These are phyloP conservation scores for Cygnus olor DNA, from an alignment of 2,797 vertebrate genomes.

Conservation along the genomic window DNA sequence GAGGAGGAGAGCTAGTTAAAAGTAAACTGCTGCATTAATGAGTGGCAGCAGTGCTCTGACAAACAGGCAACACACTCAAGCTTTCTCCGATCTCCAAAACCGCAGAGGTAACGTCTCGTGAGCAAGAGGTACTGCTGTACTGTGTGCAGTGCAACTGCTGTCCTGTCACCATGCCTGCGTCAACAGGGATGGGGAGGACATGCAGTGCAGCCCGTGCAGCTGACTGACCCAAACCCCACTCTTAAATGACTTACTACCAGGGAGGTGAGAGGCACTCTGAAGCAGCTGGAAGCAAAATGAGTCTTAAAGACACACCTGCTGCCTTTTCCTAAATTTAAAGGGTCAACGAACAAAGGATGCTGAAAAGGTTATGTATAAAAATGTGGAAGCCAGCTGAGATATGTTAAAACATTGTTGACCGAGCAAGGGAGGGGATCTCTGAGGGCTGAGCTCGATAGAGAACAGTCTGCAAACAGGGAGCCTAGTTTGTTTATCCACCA, in stretches of 20 bases:
- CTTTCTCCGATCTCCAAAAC: not conserved
- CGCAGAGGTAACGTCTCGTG: not conserved
- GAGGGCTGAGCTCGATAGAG: not conserved
- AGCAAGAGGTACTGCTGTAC: not conserved
- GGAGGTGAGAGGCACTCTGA: not conserved
- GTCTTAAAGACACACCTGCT: not conserved
- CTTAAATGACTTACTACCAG: not conserved
- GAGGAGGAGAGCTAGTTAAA: not conserved
- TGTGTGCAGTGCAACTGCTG: not conserved
- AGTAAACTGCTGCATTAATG: not conserved
- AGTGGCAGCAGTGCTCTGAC: not conserved
- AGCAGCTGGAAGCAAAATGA: not conserved
- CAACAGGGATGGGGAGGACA: not conserved
- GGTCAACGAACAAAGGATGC: not conserved
- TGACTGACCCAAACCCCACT: accelerated
- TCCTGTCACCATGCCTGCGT: not conserved
- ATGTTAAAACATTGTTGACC: not conserved
- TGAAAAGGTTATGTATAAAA: not conserved
- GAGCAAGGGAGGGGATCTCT: not conserved
- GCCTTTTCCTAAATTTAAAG: not conserved
- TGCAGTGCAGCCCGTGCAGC: not conserved
- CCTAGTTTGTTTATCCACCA: slow-evolving; percentile 39
- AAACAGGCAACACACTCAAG: not conserved
- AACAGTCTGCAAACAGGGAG: slow-evolving; percentile 44
- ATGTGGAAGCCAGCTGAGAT: not conserved